phyloP scores from a whole-genome alignment of 2,888 invertebrate species.

The Eupithecia abbreviata region DNA sequence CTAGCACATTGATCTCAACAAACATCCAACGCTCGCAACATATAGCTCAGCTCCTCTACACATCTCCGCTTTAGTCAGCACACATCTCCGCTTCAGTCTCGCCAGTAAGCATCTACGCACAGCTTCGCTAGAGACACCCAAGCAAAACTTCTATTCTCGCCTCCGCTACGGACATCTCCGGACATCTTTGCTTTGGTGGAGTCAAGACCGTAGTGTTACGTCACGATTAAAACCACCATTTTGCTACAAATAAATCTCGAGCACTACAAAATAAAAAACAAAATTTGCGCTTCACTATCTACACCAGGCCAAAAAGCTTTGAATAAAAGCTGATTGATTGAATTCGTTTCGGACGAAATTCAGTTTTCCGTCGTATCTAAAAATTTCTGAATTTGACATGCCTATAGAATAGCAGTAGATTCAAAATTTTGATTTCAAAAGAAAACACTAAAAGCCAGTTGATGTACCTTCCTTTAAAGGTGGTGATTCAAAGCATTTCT shows the following conservation, averaged over 20 bases:
- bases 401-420: background rate
- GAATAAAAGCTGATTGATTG: constrained; percentile 9
- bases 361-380: background rate
- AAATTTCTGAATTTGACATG: constrained; percentile 3
- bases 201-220: background rate
- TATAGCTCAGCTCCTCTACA: too few relatives aligned
- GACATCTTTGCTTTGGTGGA: too few relatives aligned
- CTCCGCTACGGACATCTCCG: too few relatives aligned
- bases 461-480: background rate
- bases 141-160: too few relatives aligned
- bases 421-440: background rate
- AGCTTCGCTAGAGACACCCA: too few relatives aligned
- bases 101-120: too few relatives aligned
- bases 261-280: background rate
- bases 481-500: too few relatives aligned
- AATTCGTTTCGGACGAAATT: constrained; percentile 3
- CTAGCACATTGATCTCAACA: too few relatives aligned
- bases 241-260: background rate
- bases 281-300: background rate
- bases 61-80: too few relatives aligned
- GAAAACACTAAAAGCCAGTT: background rate
- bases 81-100: too few relatives aligned
- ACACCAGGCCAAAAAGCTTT: background rate
- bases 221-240: background rate
- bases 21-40: too few relatives aligned